Evolutionary conservation across 2,888 invertebrate genomes (phyloP), one percentile per base, ranked within the genome.

Genomic region (Leucoma salicis): DNA sequence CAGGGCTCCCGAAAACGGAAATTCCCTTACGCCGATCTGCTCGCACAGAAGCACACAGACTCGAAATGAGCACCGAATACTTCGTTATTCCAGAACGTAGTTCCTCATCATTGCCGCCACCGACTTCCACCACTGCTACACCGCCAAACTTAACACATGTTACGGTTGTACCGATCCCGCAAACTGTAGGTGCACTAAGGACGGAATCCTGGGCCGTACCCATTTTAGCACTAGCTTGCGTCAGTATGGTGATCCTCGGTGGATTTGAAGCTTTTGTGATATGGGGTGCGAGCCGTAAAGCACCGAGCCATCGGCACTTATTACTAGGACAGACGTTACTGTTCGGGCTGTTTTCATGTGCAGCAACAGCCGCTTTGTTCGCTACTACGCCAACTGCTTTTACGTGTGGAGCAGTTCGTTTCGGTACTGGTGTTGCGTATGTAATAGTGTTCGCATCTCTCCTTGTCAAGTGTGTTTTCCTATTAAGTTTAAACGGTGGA

Each of bases 381-480:
- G 94, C 96, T 2, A 93, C 95, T 6, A 92, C 94, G 21, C 96
- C 96, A 32, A 95, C 95, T 36, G 91, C 93, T 37, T 90, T 95
- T 42, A 95, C 95, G 13, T 97, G 97, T 70, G 95, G 95, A 37
- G 92, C 95, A 14, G 93, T 95, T 51, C 92, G 96, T 37, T 94
- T 96, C 62, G 95, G 95, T 29, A 94, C 95, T 31, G 97, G 97
- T 37, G 92, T 95, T 11, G 92, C 96, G 6, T 95, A 96, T 62
- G 94, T 96, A 38, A 91, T 97, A 42, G 95, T 97, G 46, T 98
- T 97, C 80, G 95, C 97, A 28, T 95, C 97, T 0, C 91, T 98
- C 35, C 92, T 98, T 63, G 98, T 98, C 54, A 98, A 98, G 86
- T 96, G 97, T 81, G 96, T 98, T 58, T 97, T 98, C 78, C 92